Evolutionary conservation across 2,113 vertebrate species (phyloP).

Genomic region (Pungitius pungitius): DNA sequence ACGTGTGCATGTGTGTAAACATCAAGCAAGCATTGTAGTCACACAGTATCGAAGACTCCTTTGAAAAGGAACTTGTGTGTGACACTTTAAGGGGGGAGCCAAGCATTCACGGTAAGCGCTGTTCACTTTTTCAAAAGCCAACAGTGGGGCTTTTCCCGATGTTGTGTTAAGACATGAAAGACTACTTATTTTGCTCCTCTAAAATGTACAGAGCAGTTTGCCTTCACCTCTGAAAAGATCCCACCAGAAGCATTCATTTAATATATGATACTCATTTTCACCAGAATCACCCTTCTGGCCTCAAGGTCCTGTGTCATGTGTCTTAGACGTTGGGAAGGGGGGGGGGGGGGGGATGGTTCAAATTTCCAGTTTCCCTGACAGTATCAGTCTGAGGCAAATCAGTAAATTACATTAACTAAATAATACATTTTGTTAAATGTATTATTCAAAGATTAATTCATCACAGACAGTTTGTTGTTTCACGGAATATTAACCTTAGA

Average conservation of each 20-base stretch:
- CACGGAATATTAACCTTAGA: conserved; percentile 64
- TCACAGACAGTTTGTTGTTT: conserved; percentile 66
- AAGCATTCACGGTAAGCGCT: conserved; percentile 7
- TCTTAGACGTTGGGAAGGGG: conserved; percentile 4
- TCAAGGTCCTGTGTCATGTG: conserved; percentile 43
- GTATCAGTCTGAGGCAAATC: conserved; percentile 49
- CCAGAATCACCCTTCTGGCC: conserved; percentile 47
- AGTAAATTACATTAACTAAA: conserved; percentile 68
- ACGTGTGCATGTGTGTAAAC: background rate
- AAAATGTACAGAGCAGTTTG: conserved; percentile 40
- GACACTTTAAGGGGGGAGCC: background rate
- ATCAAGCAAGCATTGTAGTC: background rate
- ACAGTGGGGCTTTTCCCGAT: conserved; percentile 23
- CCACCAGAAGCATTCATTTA: conserved; percentile 57
- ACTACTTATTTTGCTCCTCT: conserved; percentile 27
- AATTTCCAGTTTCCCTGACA: conserved; percentile 52
- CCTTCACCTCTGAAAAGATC: conserved; percentile 41
- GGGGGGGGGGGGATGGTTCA: conserved; percentile 39
- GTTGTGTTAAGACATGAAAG: conserved; percentile 31
- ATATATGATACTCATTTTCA: conserved; percentile 54
- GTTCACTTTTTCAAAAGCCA: background rate
- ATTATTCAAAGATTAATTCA: conserved; percentile 73
- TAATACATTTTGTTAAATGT: conserved; percentile 70
- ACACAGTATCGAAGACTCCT: background rate
- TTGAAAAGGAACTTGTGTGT: background rate